Evolutionary conservation across 2,797 vertebrate species (phyloP), one percentile per base, ranked within the genome.

Genomic region (Chelon labrosus): DNA sequence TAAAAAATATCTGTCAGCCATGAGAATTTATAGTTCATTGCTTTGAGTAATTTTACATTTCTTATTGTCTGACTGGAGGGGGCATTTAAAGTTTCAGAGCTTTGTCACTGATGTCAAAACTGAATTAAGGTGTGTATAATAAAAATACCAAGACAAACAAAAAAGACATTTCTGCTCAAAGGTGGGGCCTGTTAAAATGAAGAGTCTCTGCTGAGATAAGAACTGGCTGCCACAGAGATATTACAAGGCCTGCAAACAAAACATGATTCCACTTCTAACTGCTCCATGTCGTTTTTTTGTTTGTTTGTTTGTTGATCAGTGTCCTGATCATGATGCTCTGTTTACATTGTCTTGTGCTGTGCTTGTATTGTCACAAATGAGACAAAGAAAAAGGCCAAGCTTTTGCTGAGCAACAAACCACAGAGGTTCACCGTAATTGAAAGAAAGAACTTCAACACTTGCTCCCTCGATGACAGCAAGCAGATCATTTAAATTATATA

Each of bases 21-120:
- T 39, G 11, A 39, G 38, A 39, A 47, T 19, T n/a, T 10, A 47
- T 47, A 4, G 20, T 22, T 50, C 19, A 12, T 20, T 12, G n/a
- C 22, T 9, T 35, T n/a, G 10, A 55, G 27, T n/a, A 31, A 37
- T 55, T 46, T 60, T 16, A 16, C 17, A 42, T 7, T 16, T 61
- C 11, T 47, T 11, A 46, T 14, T 10, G 51, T 25, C 38, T 35
- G 17, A 44, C 11, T 54, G 39, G 14, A 35, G 11, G 11, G 39
- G 22, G 54, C 16, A 14, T 51, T 77, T 73, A 67, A 80, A 77
- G 72, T 81, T 77, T 75, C 77, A 79, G 50, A 54, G 83, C 14
- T 57, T 75, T 87, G 85, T 80, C 78, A 66, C 37, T 63, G 50
- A 83, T 81, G 74, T 66, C 80, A 75, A 87, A 88, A n/a, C n/a